Percentiles rank a stretch among this genome's conserved stretches.
These are phyloP conservation scores for Rhodophaea formosa DNA, from an alignment of 2,888 invertebrate genomes.

Conservation along the genomic window DNA sequence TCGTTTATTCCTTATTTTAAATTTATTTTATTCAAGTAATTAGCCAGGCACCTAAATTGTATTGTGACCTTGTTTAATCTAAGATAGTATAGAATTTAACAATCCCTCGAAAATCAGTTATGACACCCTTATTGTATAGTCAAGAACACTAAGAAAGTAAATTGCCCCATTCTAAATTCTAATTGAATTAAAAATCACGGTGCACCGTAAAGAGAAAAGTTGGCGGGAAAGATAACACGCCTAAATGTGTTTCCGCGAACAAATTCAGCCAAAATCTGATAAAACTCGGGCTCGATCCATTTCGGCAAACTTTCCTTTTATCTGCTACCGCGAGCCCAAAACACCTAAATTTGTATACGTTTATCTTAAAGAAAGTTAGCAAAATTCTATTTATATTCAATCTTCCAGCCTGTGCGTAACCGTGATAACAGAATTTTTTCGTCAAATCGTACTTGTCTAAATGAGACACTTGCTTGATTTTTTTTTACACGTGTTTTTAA, in stretches of 20 bases:
- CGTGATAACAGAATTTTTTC: slow-evolving; percentile 37
- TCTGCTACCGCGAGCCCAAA: slow-evolving; percentile 42
- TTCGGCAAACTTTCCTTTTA: slow-evolving; percentile 56
- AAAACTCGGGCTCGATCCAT: slow-evolving; percentile 51
- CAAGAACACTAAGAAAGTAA: neutral
- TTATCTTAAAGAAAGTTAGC: slow-evolving; percentile 50
- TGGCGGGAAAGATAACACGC: slow-evolving; percentile 40
- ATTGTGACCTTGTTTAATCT: too few species aligned
- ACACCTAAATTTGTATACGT: slow-evolving; percentile 55
- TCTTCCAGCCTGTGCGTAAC: slow-evolving; percentile 45
- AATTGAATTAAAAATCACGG: slow-evolving; percentile 43
- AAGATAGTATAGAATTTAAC: too few species aligned
- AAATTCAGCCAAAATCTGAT: slow-evolving; percentile 47
- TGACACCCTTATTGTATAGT: too few species aligned
- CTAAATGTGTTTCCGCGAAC: slow-evolving; percentile 41
- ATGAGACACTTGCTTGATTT: neutral
- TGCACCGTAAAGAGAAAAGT: slow-evolving; percentile 44
- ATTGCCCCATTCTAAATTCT: too few species aligned
- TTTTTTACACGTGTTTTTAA: too few species aligned
- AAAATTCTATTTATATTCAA: slow-evolving; percentile 55
- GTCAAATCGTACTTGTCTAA: slow-evolving; percentile 7
- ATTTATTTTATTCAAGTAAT: too few species aligned
- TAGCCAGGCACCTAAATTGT: too few species aligned
- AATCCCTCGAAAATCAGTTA: too few species aligned
- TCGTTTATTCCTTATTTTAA: too few species aligned